Base-by-base conservation (phyloP, 2,113 vertebrate species). In the Psettodes erumei region DNA sequence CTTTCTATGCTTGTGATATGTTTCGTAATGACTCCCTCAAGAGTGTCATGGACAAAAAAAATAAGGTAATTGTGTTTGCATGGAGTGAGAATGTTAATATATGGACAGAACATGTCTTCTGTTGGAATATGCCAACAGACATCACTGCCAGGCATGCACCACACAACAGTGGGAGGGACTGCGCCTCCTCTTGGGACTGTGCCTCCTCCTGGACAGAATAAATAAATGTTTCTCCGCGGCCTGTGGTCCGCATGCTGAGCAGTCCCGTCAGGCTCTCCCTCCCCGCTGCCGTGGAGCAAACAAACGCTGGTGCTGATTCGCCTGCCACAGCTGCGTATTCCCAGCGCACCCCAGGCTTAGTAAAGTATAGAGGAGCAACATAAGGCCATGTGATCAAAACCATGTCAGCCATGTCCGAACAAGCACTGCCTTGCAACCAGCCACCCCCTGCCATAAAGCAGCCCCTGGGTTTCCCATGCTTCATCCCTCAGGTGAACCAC, bases 281-380 rank as follows among this genome's bases (percentile, higher is more conserved):
- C 65, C 56, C 80, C 50, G 68, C 85, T 68, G 58, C 86, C 54
- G 64, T 77, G 85, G 85, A 77, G 81, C 81, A 89, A 90, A 91
- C 83, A 87, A 88, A 87, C 83, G 81, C 86, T 70, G 5, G 38
- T 48, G 58, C 75, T 84, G 88, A 86, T 89, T 89, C 88, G 87
- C 88, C 89, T 88, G 89, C 81, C 88, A 86, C 81, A 45, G 81
- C 63, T 77, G 73, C 87, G 73, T 84, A 88, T 90, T 88, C 88
- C 90, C 89, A 76, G 33, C 1, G 85, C 71, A 50, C 71, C 71
- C 53, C 23, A 6, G 68, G 85, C 75, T 83, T 79, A 66, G 64
- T 51, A 74, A 80, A 83, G 82, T 85, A 87, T 47, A 71, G 59
- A 73, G 47, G n/a, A 58, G 71, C 64, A 83, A 84, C 88, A 82